Conservation (phyloP, 2,888 invertebrate genomes). For the Agrotis ipsilon region DNA sequence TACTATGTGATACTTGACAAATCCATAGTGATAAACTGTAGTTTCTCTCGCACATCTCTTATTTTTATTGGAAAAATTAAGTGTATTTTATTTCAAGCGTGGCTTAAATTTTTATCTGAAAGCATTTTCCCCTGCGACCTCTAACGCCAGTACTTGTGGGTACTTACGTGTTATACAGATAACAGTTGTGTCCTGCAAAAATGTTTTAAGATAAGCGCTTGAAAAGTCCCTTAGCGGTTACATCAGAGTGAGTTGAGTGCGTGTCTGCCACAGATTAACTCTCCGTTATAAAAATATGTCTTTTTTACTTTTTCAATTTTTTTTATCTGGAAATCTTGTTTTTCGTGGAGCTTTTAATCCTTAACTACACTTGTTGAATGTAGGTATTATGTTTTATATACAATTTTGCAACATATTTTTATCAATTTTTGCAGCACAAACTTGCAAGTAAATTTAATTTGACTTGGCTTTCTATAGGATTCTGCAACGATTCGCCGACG, state of each 20-base stretch:
- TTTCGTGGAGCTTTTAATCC: too few relatives aligned
- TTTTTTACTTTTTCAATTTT: too few relatives aligned
- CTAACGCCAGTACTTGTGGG: neutral
- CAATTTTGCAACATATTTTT: too few relatives aligned
- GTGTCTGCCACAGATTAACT: neutral
- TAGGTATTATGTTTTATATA: too few relatives aligned
- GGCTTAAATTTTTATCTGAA: neutral
- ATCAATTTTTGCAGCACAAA: too few relatives aligned
- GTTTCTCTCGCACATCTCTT: neutral
- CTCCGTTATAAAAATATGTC: neutral
- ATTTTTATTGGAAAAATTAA: neutral
- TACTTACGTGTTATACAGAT: constrained; percentile 5
- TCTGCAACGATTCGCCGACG: too few relatives aligned
- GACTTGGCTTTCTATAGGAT: too few relatives aligned
- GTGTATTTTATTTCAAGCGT: neutral
- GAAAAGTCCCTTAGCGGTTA: neutral
- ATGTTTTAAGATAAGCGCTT: neutral
- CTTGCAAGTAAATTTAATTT: too few relatives aligned
- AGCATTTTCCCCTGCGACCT: constrained; percentile 3
- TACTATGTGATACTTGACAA: neutral
- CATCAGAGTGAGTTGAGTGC: neutral
- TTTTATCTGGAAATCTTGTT: neutral
- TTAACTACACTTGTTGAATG: too few relatives aligned
- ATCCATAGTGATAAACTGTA: neutral
- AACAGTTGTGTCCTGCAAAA: neutral